Conservation (phyloP, 92 coral and sea anemone species). For the Phenganax subtilis region DNA sequence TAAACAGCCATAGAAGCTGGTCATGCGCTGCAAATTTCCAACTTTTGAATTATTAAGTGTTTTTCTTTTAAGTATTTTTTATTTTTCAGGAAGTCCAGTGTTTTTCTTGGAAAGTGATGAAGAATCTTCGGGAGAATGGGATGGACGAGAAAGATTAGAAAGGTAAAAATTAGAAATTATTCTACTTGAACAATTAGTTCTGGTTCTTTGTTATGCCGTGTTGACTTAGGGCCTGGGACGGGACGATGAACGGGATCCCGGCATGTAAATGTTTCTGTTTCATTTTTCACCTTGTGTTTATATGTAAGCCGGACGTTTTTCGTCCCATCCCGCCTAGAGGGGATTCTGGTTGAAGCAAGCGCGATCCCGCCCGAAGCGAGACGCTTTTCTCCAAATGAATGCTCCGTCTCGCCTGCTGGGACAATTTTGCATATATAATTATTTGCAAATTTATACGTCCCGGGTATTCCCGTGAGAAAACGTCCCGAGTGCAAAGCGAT, state of each 20-base stretch:
- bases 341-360: too few species aligned
- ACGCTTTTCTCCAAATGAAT: too few species aligned
- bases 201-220: neutral
- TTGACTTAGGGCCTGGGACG: neutral
- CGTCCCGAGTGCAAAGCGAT: too few species aligned
- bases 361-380: too few species aligned
- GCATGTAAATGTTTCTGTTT: too few species aligned
- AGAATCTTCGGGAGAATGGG: conserved; percentile 32
- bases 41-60: neutral
- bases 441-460: too few species aligned
- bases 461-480: too few species aligned
- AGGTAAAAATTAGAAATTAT: conserved; percentile 13
- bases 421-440: too few species aligned
- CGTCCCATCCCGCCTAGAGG: too few species aligned
- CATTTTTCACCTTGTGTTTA: neutral
- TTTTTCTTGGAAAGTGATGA: conserved; percentile 22
- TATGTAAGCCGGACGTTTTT: neutral
- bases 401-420: too few species aligned
- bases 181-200: neutral
- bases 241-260: too few species aligned
- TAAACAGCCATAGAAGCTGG: too few species aligned
- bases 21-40: neutral
- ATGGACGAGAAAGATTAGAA: conserved; percentile 6
- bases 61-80: neutral
- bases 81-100: conserved; percentile 18